Evolutionary conservation across 2,113 vertebrate genomes (phyloP).

Genomic region (Rhynchopsitta pachyrhyncha): DNA sequence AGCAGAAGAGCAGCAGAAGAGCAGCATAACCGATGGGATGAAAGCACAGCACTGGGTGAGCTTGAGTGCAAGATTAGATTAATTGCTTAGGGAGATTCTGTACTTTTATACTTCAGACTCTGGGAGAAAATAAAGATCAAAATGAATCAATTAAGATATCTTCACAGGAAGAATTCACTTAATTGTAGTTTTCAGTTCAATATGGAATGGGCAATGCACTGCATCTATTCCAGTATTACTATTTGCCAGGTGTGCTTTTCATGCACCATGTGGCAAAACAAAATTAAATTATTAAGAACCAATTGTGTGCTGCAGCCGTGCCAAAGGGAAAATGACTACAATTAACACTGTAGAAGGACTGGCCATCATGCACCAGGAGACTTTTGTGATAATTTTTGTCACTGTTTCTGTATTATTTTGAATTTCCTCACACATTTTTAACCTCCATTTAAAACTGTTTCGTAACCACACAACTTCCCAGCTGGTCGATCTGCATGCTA

Average conservation of each 20-base stretch:
- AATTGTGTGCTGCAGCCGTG: neutral
- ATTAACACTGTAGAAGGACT: neutral
- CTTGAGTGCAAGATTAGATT: neutral
- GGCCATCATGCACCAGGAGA: neutral
- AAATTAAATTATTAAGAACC: neutral
- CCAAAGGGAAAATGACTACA: neutral
- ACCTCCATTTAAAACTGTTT: neutral
- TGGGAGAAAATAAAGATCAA: neutral
- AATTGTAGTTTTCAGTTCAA: neutral
- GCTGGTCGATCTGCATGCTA: neutral
- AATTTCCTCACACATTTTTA: neutral
- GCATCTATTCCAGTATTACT: neutral
- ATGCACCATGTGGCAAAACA: neutral
- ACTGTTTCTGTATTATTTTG: neutral
- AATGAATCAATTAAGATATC: neutral
- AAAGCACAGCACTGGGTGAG: neutral
- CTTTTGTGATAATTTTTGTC: neutral
- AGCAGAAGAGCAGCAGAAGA: neutral
- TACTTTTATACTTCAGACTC: neutral
- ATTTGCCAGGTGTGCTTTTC: neutral
- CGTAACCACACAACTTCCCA: neutral
- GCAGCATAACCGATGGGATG: neutral
- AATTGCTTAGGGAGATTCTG: neutral
- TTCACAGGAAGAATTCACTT: neutral
- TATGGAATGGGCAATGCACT: neutral